Base-by-base conservation (phyloP, 2,888 invertebrate genomes). In the Mayetiola destructor region DNA sequence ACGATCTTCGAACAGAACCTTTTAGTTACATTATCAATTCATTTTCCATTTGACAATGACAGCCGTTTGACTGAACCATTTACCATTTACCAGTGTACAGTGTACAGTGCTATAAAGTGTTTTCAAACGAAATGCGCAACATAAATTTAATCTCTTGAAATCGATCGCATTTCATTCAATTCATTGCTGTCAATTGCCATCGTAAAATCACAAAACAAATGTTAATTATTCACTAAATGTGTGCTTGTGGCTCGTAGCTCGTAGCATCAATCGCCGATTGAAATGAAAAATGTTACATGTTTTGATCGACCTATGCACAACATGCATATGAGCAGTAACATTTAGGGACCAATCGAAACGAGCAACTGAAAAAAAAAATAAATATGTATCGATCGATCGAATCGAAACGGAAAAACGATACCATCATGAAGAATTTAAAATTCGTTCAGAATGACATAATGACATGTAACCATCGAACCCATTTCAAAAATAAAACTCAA, bases 371-470 rank as follows among this genome's bases (percentile, higher is more conserved):
- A n/a, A n/a, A n/a, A n/a, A n/a, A n/a, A n/a, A n/a, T n/a, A n/a
- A n/a, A n/a, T n/a, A n/a, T n/a, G n/a, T n/a, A n/a, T n/a, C n/a
- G n/a, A 40, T 20, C 16, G 48, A 39, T 39, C 16, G 39, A 39
- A n/a, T n/a, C n/a, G n/a, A 48, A 48, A 16, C 27, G 48, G 48
- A 48, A 48, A 48, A 27, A 48, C 27, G 48, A 48, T 48, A 48
- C 48, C 48, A 48, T 48, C 48, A 14, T 27, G 48, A 48, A 48
- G 48, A 48, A 48, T 48, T 27, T 48, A 27, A 48, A 48, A 27
- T 48, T 48, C 27, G 48, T 48, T 48, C 27, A 48, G 27, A 27
- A 48, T 53, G 53, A 53, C 53, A 53, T 53, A 53, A 53, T 53
- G 53, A 53, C 53, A 53, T 53, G 53, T 53, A 53, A 20, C 29